Base-by-base conservation (phyloP, 2,888 invertebrate genomes). In the Platycheirus albimanus region DNA sequence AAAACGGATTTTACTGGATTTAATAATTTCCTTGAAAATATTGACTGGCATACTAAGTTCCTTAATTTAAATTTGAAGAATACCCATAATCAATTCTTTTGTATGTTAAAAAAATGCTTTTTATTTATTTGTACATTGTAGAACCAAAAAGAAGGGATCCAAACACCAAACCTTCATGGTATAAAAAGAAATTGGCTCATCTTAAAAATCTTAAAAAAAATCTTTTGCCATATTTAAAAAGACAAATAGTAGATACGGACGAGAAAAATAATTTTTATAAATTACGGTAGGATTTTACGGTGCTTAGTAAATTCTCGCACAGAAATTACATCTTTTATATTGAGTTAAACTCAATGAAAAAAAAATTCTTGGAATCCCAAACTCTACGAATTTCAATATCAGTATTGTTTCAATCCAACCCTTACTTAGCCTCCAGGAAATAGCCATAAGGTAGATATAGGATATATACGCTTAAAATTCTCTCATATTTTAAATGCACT, bases 1-100 rank as follows among this genome's bases (percentile, higher is more conserved):
- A 45, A 45, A 17, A 45, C 45, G 11, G 19, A 24, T 47, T 47
- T 47, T 19, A 20, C n/a, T 47, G 47, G n/a, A 13, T 20, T 47
- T n/a, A 11, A 47, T 19, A 36, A 36, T 36, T 36, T 10, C 36
- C 10, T 36, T 36, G 11, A 11, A 8, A 36, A 24, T 24, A 5
- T 24, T 24, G 24, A 24, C 24, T 45, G 43, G 43, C 8, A 19
- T 3, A 45, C 19, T 3, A 0, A 41, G 13, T 41, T 15, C 13
- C n/a, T 38, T 4, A 38, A 38, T 38, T 38, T 8, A 41, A 41
- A 41, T 4, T 41, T 41, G n/a, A 41, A 41, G n/a, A 13, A 41
- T 41, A 3, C 6, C 13, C 13, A 13, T 41, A 41, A 41, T 15
- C 2, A 41, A 13, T 41, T 41, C 6, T 13, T 0, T 13, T 5